Percentiles rank a stretch among this genome's conserved stretches.
Evolutionary conservation across 35 echinoderm and acorn worm genomes (phyloP).

Genomic region (Eucidaris tribuloides): DNA sequence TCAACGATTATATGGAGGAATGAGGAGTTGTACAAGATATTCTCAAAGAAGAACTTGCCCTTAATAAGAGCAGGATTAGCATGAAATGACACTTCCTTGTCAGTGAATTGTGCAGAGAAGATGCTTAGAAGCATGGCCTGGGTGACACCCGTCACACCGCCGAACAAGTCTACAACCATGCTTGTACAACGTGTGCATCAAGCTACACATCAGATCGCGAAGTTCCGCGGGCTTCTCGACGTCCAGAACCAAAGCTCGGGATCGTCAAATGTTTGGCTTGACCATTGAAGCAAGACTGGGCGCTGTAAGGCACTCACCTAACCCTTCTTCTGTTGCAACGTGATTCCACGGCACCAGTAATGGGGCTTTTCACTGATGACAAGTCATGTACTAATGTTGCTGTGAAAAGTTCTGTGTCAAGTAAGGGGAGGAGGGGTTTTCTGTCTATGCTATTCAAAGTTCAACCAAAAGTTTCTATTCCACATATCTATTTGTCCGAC

Average conservation of each 20-base stretch:
- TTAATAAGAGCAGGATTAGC: conserved; percentile 75
- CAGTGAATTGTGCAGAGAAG: conserved; percentile 82
- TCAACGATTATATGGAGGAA: conserved; percentile 70
- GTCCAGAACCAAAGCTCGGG: conserved; percentile 52
- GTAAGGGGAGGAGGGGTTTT: conserved; percentile 15
- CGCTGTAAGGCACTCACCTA: conserved; percentile 67
- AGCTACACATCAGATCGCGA: conserved; percentile 72
- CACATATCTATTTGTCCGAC: conserved; percentile 90
- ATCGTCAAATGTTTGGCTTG: conserved; percentile 72
- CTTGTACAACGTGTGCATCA: conserved; percentile 88
- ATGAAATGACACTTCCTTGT: conserved; percentile 91
- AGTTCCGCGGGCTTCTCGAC: conserved; percentile 47
- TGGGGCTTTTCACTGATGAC: conserved; percentile 70
- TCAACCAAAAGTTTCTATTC: conserved; percentile 80
- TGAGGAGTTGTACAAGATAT: conserved; percentile 69
- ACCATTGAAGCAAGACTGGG: conserved; percentile 86
- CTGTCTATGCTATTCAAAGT: not conserved
- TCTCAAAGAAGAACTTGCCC: conserved; percentile 67
- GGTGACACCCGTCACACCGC: conserved; percentile 68
- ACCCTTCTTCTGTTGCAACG: conserved; percentile 57
- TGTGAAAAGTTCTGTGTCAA: conserved; percentile 54
- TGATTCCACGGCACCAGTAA: conserved; percentile 57
- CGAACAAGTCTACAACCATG: conserved; percentile 70
- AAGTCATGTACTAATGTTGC: conserved; percentile 71
- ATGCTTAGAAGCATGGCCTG: conserved; percentile 93